A percentile compares a stretch with the other conserved stretches of the same genome.
These are phyloP conservation scores for Platyura marginata DNA, from an alignment of 1,140 invertebrate species.

Conservation along the genomic window DNA sequence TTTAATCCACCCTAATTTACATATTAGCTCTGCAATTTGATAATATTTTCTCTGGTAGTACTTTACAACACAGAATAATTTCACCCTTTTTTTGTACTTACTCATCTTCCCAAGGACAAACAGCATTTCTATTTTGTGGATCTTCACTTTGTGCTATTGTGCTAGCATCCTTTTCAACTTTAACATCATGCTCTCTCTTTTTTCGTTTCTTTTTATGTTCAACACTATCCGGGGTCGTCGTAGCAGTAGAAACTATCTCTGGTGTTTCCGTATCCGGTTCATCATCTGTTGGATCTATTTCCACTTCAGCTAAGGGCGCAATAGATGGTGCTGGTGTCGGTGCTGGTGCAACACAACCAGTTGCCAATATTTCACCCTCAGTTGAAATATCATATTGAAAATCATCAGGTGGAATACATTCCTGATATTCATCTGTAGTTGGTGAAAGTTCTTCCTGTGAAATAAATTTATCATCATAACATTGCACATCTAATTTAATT, in stretches of 20 bases:
- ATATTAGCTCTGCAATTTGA: too few relatives aligned
- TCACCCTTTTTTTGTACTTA: slow-evolving; percentile 42
- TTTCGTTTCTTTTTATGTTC: slow-evolving; percentile 21
- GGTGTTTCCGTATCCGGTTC: slow-evolving; percentile 13
- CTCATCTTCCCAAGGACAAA: slow-evolving; percentile 81
- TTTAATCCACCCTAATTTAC: too few relatives aligned
- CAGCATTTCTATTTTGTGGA: slow-evolving; percentile 45
- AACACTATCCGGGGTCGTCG: slow-evolving; percentile 10
- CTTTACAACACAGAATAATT: too few relatives aligned
- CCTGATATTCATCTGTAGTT: slow-evolving; percentile 20
- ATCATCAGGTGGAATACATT: slow-evolving; percentile 15
- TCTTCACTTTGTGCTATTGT: slow-evolving; percentile 13
- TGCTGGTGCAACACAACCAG: slow-evolving; percentile 16
- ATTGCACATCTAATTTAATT: neutral
- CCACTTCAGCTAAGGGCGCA: slow-evolving; percentile 41
- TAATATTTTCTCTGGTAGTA: too few relatives aligned
- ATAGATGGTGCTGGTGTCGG: slow-evolving; percentile 20
- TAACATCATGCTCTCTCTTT: slow-evolving; percentile 12
- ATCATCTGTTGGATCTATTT: slow-evolving; percentile 41
- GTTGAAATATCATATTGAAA: slow-evolving; percentile 7
- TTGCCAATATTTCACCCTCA: slow-evolving; percentile 10
- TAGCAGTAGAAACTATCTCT: slow-evolving; percentile 4
- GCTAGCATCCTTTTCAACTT: slow-evolving; percentile 8
- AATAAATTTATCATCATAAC: slow-evolving; percentile 7
- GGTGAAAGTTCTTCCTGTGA: slow-evolving; percentile 15